phyloP scores from a whole-genome alignment of 2,888 invertebrate species.

The Agrochola lota region DNA sequence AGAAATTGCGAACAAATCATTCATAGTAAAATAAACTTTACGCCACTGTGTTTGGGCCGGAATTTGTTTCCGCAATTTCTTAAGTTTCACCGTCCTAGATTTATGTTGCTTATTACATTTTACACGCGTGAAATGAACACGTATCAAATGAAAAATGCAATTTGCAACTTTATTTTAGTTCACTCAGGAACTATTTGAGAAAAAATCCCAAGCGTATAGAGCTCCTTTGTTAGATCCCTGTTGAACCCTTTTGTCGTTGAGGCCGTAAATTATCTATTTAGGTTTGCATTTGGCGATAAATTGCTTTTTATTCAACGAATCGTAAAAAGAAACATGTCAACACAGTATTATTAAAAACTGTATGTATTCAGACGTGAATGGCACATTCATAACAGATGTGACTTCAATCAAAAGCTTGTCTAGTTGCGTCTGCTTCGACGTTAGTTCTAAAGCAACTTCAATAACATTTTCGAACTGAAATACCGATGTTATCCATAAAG shows the following conservation, averaged over 20 bases:
- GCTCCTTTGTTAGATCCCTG: constrained; percentile 59
- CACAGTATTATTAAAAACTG: constrained; percentile 68
- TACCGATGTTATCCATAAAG: constrained; percentile 74
- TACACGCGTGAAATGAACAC: constrained; percentile 87
- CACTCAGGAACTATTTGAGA: constrained; percentile 77
- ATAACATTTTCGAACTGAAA: constrained; percentile 66
- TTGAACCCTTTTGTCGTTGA: constrained; percentile 82
- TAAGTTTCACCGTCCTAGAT: constrained; percentile 78
- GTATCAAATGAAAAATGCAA: constrained; percentile 79
- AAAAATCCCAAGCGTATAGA: constrained; percentile 49
- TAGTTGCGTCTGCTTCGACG: constrained; percentile 27
- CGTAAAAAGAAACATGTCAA: constrained; percentile 79
- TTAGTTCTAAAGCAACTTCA: constrained; percentile 51
- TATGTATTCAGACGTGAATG: constrained; percentile 39
- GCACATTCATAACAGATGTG: constrained; percentile 36
- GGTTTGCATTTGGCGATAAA: constrained; percentile 85
- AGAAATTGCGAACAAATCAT: constrained; percentile 76
- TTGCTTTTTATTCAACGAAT: constrained; percentile 81
- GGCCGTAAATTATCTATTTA: constrained; percentile 88
- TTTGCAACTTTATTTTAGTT: constrained; percentile 81
- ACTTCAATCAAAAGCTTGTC: constrained; percentile 49
- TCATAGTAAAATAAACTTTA: constrained; percentile 73
- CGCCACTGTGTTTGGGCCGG: constrained; percentile 51
- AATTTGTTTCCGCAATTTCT: constrained; percentile 57
- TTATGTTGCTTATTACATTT: constrained; percentile 89